Evolutionary conservation across 2,797 vertebrate genomes (phyloP), one percentile per base, ranked within the genome.

Genomic region (Hippocampus kuda): DNA sequence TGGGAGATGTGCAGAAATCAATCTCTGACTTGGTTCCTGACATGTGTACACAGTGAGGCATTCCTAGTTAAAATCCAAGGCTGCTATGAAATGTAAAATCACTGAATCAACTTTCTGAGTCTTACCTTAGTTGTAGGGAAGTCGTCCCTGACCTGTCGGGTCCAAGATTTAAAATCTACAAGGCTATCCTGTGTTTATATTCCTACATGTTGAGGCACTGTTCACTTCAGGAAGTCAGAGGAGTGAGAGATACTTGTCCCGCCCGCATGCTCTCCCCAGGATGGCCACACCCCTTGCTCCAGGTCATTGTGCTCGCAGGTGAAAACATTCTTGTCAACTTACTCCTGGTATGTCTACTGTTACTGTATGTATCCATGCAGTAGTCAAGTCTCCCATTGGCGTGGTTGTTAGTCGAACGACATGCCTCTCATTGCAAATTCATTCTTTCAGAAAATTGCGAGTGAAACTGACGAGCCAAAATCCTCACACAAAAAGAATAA

Each of bases 221-320:
- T 66, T 77, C 48, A 68, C 51, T 82, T 76, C 82, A 87, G 86
- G 87, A 89, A 88, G 82, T 81, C 73, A 76, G 70, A 74, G 68
- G 48, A 72, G 51, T 57, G 74, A 70, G 26, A 54, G 16, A 11
- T 66, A 48, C 57, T 65, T 65, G 59, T 75, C 24, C 74, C 77
- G 72, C 76, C 70, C 5, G 74, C 66, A 56, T 63, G 54, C 65
- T 73, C 54, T 77, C 65, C 70, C 67, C 11, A 16, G 41, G 69
- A 81, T 67, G 63, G 27, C 81, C 87, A 74, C 87, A 66, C 89
- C 87, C 73, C 81, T 81, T 38, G 72, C 69, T 18, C 34, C 66
- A 48, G 71, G 73, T 77, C 70, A 83, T 65, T 71, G 68, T 80
- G 82, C 16, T 72, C 65, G 76, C 77, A 86, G 81, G 79, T 86